These are phyloP conservation scores for Xiphorhynchus elegans DNA, from an alignment of 2,113 vertebrate genomes.

Conservation along the genomic window DNA sequence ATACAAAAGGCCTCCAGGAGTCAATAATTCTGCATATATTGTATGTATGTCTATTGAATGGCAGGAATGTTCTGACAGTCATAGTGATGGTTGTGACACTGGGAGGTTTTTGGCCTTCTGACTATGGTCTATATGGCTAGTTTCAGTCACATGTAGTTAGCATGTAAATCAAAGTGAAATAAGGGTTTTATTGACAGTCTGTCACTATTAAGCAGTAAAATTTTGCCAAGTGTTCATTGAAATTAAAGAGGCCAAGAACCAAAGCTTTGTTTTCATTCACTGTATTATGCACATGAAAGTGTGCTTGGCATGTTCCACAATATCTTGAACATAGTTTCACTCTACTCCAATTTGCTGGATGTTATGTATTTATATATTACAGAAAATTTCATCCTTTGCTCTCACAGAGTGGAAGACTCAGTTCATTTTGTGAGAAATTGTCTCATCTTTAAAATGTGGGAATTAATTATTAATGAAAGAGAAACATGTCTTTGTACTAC, in stretches of 20 bases:
- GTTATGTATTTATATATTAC: background rate
- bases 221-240: background rate
- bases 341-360: slow-evolving; percentile 1
- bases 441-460: background rate
- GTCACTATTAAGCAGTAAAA: background rate
- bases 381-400: background rate
- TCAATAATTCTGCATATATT: slow-evolving; percentile 95
- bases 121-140: background rate
- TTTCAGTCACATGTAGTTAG: background rate
- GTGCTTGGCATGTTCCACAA: background rate
- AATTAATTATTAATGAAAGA: slow-evolving; percentile 33
- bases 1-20: slow-evolving; percentile 92
- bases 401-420: background rate
- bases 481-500: background rate
- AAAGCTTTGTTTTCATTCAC: background rate
- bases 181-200: background rate
- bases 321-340: background rate
- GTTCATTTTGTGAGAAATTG: background rate
- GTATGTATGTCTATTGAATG: slow-evolving; percentile 74
- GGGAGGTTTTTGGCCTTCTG: background rate
- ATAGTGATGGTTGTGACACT: background rate
- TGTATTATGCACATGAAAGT: background rate
- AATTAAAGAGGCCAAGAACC: background rate
- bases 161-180: background rate
- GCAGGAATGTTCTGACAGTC: background rate